These are phyloP conservation scores for Helostoma temminkii DNA, from an alignment of 2,797 vertebrate genomes.

Conservation along the genomic window DNA sequence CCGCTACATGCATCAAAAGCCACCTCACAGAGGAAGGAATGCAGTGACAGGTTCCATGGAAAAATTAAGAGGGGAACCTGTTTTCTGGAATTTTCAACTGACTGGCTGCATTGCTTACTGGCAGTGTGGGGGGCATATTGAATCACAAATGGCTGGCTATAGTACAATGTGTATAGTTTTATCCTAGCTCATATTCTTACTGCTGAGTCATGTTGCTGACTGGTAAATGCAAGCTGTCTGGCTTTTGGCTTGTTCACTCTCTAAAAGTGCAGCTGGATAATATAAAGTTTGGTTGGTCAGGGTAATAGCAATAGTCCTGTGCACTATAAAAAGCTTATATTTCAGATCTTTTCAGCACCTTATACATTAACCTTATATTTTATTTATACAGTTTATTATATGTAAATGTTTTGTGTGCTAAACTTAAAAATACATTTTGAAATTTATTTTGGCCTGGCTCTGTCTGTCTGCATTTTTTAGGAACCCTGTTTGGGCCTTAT, in stretches of 20 bases:
- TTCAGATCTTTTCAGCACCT: slow-evolving; percentile 21
- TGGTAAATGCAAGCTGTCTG: slow-evolving; percentile 9
- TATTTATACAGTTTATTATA: slow-evolving; percentile 21
- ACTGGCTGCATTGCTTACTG: slow-evolving; percentile 45
- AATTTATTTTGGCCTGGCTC: slow-evolving; percentile 46
- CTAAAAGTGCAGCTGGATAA: slow-evolving; percentile 10
- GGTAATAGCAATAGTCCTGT: slow-evolving; percentile 4
- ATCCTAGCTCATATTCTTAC: slow-evolving; percentile 32
- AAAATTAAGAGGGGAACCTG: slow-evolving; percentile 62
- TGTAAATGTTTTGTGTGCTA: slow-evolving; percentile 12
- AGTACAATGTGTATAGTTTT: slow-evolving; percentile 9
- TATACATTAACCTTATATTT: slow-evolving; percentile 14
- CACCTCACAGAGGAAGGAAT: slow-evolving; percentile 74
- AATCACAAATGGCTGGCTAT: slow-evolving; percentile 36
- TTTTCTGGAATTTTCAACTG: slow-evolving; percentile 51
- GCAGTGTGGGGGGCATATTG: slow-evolving; percentile 57
- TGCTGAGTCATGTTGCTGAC: slow-evolving; percentile 24
- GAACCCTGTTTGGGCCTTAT: slow-evolving; percentile 51
- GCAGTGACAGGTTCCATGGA: slow-evolving; percentile 76
- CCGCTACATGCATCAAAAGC: slow-evolving; percentile 71
- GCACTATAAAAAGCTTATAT: slow-evolving; percentile 2
- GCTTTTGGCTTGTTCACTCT: slow-evolving; percentile 4
- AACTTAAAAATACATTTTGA: slow-evolving; percentile 40
- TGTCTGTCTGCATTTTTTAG: slow-evolving; percentile 42
- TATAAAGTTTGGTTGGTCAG: slow-evolving; percentile 1